phyloP scores from a whole-genome alignment of 2,797 vertebrate species.

The Hybognathus amarus region DNA sequence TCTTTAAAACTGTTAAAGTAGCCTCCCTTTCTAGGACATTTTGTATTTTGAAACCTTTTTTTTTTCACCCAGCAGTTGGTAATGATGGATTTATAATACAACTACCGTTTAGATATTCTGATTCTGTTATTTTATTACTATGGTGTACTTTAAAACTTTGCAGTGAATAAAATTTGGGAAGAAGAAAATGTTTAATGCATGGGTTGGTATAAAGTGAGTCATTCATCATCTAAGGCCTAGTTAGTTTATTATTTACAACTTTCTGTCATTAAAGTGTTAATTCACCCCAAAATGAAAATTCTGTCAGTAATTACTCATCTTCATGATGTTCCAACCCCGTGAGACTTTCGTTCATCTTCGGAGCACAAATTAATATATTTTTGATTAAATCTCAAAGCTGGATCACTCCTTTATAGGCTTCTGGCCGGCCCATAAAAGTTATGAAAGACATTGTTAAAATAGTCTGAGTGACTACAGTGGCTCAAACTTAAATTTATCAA shows the following conservation, averaged over 20 bases:
- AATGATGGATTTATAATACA: slow-evolving; percentile 7
- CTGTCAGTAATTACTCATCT: too few relatives aligned
- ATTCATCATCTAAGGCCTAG: slow-evolving; percentile 1
- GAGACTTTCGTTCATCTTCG: too few relatives aligned
- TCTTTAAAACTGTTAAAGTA: not conserved
- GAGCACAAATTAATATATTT: too few relatives aligned
- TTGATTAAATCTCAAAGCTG: too few relatives aligned
- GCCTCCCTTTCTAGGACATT: not conserved
- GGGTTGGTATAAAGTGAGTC: not conserved
- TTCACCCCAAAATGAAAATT: too few relatives aligned
- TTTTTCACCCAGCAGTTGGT: slow-evolving; percentile 48
- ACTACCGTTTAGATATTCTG: not conserved
- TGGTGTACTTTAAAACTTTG: not conserved
- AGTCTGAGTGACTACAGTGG: too few relatives aligned
- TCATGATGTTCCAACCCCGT: too few relatives aligned
- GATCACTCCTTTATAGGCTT: too few relatives aligned
- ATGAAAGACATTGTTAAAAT: too few relatives aligned
- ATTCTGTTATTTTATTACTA: not conserved
- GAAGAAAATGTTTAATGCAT: not conserved
- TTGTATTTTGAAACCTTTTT: not conserved
- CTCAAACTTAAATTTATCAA: too few relatives aligned
- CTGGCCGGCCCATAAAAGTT: too few relatives aligned
- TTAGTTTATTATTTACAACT: not conserved
- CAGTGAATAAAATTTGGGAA: not conserved
- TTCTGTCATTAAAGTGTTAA: not conserved